phyloP scores from a whole-genome alignment of 2,888 invertebrate genomes.

The Chrysina gloriosa region DNA sequence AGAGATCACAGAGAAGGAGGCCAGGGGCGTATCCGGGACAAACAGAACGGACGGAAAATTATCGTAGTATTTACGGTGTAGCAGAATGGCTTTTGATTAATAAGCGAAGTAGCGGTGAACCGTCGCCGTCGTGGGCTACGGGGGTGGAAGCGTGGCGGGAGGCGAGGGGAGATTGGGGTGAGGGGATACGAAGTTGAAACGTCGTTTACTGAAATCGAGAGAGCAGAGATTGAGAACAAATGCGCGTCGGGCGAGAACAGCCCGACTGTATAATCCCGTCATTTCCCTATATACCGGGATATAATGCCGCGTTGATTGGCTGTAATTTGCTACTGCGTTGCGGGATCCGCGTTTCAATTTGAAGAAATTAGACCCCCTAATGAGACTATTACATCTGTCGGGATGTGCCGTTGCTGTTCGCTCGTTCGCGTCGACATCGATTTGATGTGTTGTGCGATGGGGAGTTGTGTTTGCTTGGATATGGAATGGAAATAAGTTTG shows the following conservation, averaged over 20 bases:
- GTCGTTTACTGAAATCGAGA: constrained; percentile 33
- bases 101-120: background rate
- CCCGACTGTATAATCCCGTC: constrained; percentile 33
- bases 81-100: constrained; percentile 27
- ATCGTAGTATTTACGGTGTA: background rate
- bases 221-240: constrained; percentile 27
- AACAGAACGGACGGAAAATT: background rate
- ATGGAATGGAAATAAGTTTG: background rate
- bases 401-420: constrained; percentile 43
- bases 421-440: constrained; percentile 47
- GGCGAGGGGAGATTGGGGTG: background rate
- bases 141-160: background rate
- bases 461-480: background rate
- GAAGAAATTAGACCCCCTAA: constrained; percentile 56
- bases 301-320: constrained; percentile 58
- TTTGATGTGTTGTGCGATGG: too few species aligned
- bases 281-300: constrained; percentile 54
- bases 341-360: constrained; percentile 52
- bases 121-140: background rate
- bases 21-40: background rate
- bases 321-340: constrained; percentile 57
- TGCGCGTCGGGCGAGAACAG: constrained; percentile 7
- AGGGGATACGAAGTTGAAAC: constrained; percentile 12
- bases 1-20: background rate
- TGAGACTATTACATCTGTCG: constrained; percentile 54